Conservation (phyloP, 2,797 vertebrate species). For the Pteronotus mesoamericanus region DNA sequence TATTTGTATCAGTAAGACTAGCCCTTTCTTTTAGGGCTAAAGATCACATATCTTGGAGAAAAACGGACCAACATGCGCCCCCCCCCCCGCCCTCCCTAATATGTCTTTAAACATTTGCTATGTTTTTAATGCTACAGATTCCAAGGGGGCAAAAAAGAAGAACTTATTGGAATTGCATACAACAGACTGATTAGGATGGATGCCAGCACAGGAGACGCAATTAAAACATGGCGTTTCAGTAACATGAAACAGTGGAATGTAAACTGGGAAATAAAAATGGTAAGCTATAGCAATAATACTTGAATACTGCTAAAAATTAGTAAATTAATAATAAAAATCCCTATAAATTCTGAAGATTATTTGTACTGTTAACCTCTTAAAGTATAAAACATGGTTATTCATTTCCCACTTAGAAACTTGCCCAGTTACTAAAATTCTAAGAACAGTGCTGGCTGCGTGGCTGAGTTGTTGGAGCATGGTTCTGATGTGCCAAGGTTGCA, state of each 20-base stretch:
- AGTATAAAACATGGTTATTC: not conserved
- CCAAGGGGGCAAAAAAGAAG: slow-evolving; percentile 95
- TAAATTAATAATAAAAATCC: not conserved
- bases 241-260: slow-evolving; percentile 99
- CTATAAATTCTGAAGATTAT: not conserved
- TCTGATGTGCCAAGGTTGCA: no score
- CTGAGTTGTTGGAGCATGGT: not conserved
- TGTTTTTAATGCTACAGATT: slow-evolving; percentile 83
- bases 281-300: slow-evolving; percentile 62
- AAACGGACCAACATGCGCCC: not conserved
- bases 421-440: not conserved
- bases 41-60: not conserved
- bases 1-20: not conserved
- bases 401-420: not conserved
- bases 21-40: not conserved
- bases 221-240: slow-evolving; percentile 99
- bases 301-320: not conserved
- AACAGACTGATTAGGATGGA: slow-evolving; percentile 98
- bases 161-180: slow-evolving; percentile 97
- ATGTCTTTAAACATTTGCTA: not conserved
- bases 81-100: no score
- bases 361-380: not conserved
- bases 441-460: no score
- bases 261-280: slow-evolving; percentile 99
- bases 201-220: slow-evolving; percentile 92